Evolutionary conservation across 2,113 vertebrate genomes (phyloP).

Genomic region (Rhizomys pruinosus): DNA sequence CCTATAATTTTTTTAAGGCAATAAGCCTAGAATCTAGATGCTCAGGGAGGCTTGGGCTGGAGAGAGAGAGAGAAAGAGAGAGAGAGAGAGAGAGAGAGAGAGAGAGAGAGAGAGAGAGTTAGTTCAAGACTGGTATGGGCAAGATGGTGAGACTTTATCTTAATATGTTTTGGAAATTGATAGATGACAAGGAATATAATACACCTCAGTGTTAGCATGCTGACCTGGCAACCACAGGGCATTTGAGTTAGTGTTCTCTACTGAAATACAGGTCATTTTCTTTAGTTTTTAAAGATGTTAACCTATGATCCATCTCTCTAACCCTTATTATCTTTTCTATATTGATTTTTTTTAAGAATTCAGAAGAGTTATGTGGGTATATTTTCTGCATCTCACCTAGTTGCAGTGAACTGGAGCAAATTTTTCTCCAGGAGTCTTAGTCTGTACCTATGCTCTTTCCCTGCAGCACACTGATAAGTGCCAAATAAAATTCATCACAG

Average conservation of each 20-base stretch:
- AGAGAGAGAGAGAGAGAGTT: too few relatives aligned
- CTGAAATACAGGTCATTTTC: too few relatives aligned
- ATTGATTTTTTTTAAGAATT: background rate
- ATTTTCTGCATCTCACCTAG: background rate
- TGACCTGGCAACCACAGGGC: fast-evolving
- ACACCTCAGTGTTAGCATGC: background rate
- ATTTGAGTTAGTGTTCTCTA: background rate
- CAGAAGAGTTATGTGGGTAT: background rate
- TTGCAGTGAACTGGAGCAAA: background rate
- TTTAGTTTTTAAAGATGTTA: background rate
- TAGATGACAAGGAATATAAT: background rate
- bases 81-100: too few relatives aligned
- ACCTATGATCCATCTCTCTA: background rate
- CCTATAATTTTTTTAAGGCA: background rate
- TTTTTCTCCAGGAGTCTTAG: background rate
- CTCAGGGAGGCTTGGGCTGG: background rate
- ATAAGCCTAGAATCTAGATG: background rate
- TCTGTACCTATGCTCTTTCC: background rate
- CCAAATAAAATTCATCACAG: background rate
- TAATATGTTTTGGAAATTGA: background rate
- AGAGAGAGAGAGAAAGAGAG: too few relatives aligned
- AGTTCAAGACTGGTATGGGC: background rate
- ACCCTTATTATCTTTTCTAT: background rate
- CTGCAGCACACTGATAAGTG: background rate
- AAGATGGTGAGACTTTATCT: background rate